phyloP scores from a whole-genome alignment of 2,113 vertebrate genomes.

The Muntiacus muntjak region DNA sequence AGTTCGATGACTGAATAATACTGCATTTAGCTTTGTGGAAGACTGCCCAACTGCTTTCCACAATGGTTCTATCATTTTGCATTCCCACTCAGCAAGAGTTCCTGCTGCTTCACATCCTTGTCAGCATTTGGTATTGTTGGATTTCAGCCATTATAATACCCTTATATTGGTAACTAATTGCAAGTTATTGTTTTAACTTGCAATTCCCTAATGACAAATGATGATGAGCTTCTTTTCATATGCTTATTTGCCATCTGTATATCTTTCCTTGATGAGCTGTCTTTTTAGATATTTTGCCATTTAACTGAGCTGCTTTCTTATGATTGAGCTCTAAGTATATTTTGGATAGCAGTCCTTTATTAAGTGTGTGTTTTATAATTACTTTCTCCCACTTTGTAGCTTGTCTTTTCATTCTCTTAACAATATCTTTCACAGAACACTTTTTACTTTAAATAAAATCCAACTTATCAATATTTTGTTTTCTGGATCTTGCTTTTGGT shows the following conservation, averaged over 20 bases:
- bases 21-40: neutral
- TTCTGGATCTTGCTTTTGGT: neutral
- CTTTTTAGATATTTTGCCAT: neutral
- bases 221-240: neutral
- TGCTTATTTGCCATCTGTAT: neutral
- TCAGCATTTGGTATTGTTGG: neutral
- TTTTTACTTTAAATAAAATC: neutral
- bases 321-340: neutral
- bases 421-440: neutral
- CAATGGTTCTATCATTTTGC: neutral
- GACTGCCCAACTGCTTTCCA: neutral
- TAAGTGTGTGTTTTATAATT: neutral
- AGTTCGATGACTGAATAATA: neutral
- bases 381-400: neutral
- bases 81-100: neutral
- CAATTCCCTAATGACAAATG: neutral
- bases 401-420: neutral
- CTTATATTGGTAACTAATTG: neutral
- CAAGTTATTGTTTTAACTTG: neutral
- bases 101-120: neutral
- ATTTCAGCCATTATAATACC: neutral
- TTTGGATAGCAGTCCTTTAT: neutral
- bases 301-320: neutral
- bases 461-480: neutral
- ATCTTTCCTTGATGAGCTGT: neutral